These are phyloP conservation scores for Xiphophorus birchmanni DNA, from an alignment of 2,797 vertebrate species.

Conservation along the genomic window DNA sequence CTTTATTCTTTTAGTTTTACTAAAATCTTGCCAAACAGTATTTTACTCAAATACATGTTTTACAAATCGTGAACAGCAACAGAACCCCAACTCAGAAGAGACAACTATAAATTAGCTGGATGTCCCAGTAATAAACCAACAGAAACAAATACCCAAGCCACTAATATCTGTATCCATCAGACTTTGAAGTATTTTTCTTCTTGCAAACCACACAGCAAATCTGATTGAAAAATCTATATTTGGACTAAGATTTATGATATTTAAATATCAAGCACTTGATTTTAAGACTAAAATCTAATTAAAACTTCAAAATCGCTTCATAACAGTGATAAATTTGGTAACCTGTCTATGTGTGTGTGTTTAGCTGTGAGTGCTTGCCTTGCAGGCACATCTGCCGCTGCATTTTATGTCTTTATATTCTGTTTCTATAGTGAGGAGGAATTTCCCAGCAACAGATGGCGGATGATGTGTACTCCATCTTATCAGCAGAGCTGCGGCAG, in stretches of 20 bases:
- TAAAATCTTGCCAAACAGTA: background rate
- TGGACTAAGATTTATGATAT: background rate
- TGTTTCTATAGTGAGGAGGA: conserved; percentile 30
- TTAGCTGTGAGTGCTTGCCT: background rate
- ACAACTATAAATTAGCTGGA: background rate
- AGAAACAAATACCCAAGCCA: background rate
- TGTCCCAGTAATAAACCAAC: background rate
- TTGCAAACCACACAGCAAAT: background rate
- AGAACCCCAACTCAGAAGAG: background rate
- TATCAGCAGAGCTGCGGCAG: conserved; percentile 16
- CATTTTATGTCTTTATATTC: conserved; percentile 8
- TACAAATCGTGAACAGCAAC: background rate
- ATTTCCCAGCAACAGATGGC: conserved; percentile 58
- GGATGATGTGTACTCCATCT: conserved; percentile 31
- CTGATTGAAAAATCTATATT: background rate
- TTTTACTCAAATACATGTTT: background rate
- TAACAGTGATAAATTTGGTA: background rate
- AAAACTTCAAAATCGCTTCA: background rate
- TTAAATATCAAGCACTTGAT: background rate
- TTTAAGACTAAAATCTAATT: background rate
- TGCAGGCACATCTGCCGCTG: background rate
- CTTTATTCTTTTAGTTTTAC: background rate
- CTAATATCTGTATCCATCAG: background rate
- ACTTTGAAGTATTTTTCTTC: background rate
- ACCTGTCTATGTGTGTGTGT: background rate